These are phyloP conservation scores for Thryonomys swinderianus DNA, from an alignment of 2,113 vertebrate species.

Conservation along the genomic window DNA sequence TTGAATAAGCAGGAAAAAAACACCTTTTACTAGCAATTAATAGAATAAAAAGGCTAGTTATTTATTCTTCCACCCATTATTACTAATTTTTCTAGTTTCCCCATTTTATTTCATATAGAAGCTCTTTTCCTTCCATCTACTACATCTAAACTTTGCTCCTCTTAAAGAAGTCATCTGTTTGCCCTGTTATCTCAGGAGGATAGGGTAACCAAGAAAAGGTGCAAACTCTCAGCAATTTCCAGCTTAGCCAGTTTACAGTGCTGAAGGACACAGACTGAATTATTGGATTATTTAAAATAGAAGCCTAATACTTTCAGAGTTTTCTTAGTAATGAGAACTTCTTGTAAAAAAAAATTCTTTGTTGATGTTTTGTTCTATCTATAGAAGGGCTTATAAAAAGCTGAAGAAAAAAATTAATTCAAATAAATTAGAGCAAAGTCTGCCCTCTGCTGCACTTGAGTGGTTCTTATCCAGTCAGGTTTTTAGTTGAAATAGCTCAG, in stretches of 20 bases:
- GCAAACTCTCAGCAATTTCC: not conserved
- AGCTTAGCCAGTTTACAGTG: not conserved
- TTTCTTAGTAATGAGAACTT: constrained; percentile 36
- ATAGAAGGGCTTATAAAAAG: constrained; percentile 69
- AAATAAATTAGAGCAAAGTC: constrained; percentile 77
- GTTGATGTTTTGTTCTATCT: constrained; percentile 47
- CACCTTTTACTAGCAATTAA: constrained; percentile 15
- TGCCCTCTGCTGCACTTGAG: constrained; percentile 73
- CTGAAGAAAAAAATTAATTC: constrained; percentile 61
- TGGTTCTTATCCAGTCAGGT: constrained; percentile 56
- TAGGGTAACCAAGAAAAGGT: constrained; percentile 8
- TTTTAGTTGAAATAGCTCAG: constrained; percentile 69
- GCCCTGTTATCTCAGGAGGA: not conserved
- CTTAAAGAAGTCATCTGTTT: not conserved
- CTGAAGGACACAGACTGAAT: not conserved
- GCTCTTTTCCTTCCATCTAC: not conserved
- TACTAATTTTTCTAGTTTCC: constrained; percentile 27
- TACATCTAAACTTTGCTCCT: not conserved
- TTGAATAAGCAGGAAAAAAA: constrained; percentile 37
- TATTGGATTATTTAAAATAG: constrained; percentile 59
- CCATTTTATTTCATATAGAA: constrained; percentile 42
- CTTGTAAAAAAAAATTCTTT: constrained; percentile 57
- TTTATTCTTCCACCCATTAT: constrained; percentile 38
- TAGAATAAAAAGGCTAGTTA: not conserved
- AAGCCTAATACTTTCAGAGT: not conserved